phyloP scores from a whole-genome alignment of 2,888 invertebrate species.

The Frankliniella intonsa region DNA sequence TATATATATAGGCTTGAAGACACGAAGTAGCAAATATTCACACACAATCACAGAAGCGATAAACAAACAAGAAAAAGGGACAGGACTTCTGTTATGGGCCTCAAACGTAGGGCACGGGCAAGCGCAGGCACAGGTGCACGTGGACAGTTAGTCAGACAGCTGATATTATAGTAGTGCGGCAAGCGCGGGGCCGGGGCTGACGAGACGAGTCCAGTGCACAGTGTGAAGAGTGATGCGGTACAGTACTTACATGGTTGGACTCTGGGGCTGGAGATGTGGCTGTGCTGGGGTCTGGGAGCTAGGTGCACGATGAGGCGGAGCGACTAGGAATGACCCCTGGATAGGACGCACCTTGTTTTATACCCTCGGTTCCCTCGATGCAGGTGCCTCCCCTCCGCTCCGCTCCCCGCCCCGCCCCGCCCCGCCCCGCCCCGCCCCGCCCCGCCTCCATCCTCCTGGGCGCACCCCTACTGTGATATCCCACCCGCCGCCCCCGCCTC shows the following conservation, averaged over 20 bases:
- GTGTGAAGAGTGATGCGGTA: not conserved
- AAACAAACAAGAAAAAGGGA: no score
- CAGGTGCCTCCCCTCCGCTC: not conserved
- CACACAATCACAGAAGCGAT: no score
- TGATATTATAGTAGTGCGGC: not conserved
- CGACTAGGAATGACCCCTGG: not conserved
- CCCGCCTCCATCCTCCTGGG: not conserved
- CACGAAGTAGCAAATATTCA: no score
- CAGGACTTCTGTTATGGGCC: no score
- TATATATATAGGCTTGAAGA: no score
- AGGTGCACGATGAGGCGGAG: not conserved
- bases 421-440: not conserved
- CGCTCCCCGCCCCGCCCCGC: not conserved
- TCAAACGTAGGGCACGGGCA: no score
- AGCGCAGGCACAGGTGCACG: no score
- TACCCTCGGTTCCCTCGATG: not conserved
- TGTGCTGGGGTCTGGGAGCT: not conserved
- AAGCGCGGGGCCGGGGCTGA: not conserved
- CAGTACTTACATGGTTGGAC: not conserved
- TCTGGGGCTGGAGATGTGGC: not conserved
- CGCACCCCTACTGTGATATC: not conserved
- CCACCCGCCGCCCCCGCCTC: not conserved
- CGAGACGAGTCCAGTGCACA: not conserved
- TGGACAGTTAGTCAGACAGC: no score
- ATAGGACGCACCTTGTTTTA: not conserved